Evolutionary conservation across 35 echinoderm and acorn worm genomes (phyloP), one percentile per base, ranked within the genome.

Genomic region (Lytechinus pictus): DNA sequence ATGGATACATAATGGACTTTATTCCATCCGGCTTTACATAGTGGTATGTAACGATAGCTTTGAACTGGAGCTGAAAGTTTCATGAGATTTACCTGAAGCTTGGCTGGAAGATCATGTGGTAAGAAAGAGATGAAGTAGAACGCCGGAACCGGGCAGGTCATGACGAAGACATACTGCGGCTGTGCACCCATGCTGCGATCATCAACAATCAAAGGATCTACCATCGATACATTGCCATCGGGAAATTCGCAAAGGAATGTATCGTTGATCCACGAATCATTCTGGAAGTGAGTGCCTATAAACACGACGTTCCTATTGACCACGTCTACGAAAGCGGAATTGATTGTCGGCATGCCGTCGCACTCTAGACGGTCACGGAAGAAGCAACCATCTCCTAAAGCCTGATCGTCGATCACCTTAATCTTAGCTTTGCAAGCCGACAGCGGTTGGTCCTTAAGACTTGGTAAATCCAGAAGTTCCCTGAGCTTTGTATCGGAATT

Each of bases 191-290:
- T 97, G 94, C 98, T 97, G 27, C 95, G 95, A 24, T 66, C 94
- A 92, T 99, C 98, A 16, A 96, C 91, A 24, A 97, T 19, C 52
- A 97, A 95, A 4, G 97, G 95, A 55, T 99, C 98, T 27, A 95
- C 95, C 28, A 96, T 29, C 14, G 92, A 95, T 27, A 94, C 72
- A 54, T 66, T 72, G 3, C 96, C 94, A 27, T 97, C 97, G 4
- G 91, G 86, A 95, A 99, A 99, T 86, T 99, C 97, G 91, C 98
- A 99, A 28, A 96, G 13, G 51, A 97, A 99, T 52, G 95, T 33
- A 52, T 99, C 92, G 27, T 93, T 60, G 53, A 95, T 92, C 97
- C 97, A 99, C 11, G 9, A 54, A 13, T 97, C 95, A 27, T 89
- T 57, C 53, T 55, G 92, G 55, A 97, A 97, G 4, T 86, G 95